Percentiles rank a stretch among this genome's conserved stretches.
These are phyloP conservation scores for Riptortus pedestris DNA, from an alignment of 1,140 invertebrate species.

Conservation along the genomic window DNA sequence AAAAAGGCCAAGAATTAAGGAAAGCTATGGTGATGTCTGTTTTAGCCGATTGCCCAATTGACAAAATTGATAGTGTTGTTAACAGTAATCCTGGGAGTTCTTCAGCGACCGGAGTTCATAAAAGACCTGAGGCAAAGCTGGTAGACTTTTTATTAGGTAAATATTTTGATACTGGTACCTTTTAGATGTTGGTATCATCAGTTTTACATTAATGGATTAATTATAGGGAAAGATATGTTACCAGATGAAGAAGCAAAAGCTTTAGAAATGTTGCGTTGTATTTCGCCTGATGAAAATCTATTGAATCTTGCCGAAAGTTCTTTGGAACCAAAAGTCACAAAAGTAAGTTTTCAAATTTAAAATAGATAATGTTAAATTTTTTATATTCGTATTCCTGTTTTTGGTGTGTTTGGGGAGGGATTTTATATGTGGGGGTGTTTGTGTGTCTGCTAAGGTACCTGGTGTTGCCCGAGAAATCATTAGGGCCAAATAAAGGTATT, in stretches of 20 bases:
- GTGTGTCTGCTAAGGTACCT: too few relatives aligned
- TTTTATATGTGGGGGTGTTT: too few relatives aligned
- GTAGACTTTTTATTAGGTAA: slow-evolving; percentile 20
- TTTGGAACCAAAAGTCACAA: background rate
- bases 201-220: background rate
- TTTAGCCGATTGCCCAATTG: slow-evolving; percentile 12
- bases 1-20: slow-evolving; percentile 6
- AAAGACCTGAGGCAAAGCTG: slow-evolving; percentile 10
- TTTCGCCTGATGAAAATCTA: slow-evolving; percentile 8
- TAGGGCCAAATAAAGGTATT: too few relatives aligned
- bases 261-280: slow-evolving; percentile 13
- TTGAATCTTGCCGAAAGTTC: background rate
- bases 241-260: slow-evolving; percentile 14
- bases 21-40: slow-evolving; percentile 23
- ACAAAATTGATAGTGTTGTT: slow-evolving; percentile 6
- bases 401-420: too few relatives aligned
- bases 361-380: too few relatives aligned
- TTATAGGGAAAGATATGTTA: slow-evolving; percentile 18
- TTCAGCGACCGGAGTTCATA: background rate
- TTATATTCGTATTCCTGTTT: too few relatives aligned
- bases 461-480: too few relatives aligned
- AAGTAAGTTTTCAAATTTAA: background rate
- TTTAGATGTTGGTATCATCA: too few relatives aligned
- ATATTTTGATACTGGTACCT: background rate
- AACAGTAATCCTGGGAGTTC: background rate